Percentiles rank a stretch among this genome's conserved stretches.
Conservation (phyloP, 2,888 invertebrate genomes). For the Diarsia rubi region DNA sequence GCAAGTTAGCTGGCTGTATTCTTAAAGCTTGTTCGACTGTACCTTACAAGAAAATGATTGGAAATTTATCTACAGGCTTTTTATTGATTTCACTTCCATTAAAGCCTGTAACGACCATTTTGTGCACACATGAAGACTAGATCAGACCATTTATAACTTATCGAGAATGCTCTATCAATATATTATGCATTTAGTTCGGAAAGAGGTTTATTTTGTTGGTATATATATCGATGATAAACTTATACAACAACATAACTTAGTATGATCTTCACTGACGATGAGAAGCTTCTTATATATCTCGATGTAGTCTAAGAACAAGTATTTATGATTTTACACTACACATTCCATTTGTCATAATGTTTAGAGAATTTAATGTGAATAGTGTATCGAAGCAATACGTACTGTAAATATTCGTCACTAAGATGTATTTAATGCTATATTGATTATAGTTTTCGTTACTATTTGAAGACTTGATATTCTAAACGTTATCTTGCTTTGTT, state of each 20-base stretch:
- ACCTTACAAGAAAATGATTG: not conserved
- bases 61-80: not conserved
- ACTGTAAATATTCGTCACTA: slow-evolving; percentile 61
- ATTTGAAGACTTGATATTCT: slow-evolving; percentile 3
- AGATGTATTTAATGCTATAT: slow-evolving; percentile 37
- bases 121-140: not conserved
- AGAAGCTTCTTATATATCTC: slow-evolving; percentile 21
- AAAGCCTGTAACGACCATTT: not conserved
- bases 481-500: slow-evolving; percentile 18
- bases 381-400: slow-evolving; percentile 68
- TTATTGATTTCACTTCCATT: not conserved
- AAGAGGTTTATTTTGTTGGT: not conserved
- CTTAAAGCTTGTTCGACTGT: too few species aligned
- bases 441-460: slow-evolving; percentile 21
- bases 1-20: too few species aligned
- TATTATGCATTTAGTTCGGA: not conserved
- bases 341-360: slow-evolving; percentile 18
- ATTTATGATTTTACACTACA: slow-evolving; percentile 7
- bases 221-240: not conserved
- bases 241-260: not conserved
- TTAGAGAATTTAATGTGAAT: slow-evolving; percentile 51
- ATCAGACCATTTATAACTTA: not conserved
- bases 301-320: not conserved
- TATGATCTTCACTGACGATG: not conserved
- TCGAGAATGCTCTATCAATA: not conserved